Evolutionary conservation across 2,797 vertebrate species (phyloP).

Genomic region (Mus spretus): DNA sequence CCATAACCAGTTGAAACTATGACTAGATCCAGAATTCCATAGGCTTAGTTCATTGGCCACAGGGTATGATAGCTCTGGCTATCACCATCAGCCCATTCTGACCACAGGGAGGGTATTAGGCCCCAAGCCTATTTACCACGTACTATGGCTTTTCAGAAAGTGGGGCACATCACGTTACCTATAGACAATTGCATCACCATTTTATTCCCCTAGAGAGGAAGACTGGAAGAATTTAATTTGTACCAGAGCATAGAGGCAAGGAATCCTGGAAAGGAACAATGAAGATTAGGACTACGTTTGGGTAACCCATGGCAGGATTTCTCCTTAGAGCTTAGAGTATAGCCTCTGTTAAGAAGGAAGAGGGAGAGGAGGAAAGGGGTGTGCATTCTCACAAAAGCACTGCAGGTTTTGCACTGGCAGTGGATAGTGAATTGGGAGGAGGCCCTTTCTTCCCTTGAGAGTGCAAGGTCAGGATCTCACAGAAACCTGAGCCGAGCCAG

Average conservation of each 20-base stretch:
- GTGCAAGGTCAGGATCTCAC: constrained; percentile 66
- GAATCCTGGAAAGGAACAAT: constrained; percentile 15
- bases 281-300: neutral
- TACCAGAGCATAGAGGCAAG: neutral
- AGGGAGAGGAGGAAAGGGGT: neutral
- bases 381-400: constrained; percentile 31
- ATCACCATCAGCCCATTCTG: neutral
- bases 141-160: neutral
- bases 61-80: neutral
- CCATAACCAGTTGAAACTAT: constrained; percentile 30
- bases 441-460: constrained; percentile 61
- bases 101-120: neutral
- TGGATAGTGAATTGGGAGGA: constrained; percentile 20
- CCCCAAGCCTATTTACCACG: neutral
- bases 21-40: constrained; percentile 16
- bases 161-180: neutral
- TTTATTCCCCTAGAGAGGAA: neutral
- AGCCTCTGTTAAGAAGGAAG: neutral
- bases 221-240: constrained; percentile 46
- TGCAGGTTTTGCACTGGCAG: neutral
- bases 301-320: neutral
- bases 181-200: neutral
- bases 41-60: constrained; percentile 52
- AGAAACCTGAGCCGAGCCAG: constrained; percentile 46
- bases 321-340: constrained; percentile 8